A percentile compares a stretch with the other conserved stretches of the same genome.
Evolutionary conservation across 1,140 invertebrate species (phyloP).

Genomic region (Monochamus saltuarius): DNA sequence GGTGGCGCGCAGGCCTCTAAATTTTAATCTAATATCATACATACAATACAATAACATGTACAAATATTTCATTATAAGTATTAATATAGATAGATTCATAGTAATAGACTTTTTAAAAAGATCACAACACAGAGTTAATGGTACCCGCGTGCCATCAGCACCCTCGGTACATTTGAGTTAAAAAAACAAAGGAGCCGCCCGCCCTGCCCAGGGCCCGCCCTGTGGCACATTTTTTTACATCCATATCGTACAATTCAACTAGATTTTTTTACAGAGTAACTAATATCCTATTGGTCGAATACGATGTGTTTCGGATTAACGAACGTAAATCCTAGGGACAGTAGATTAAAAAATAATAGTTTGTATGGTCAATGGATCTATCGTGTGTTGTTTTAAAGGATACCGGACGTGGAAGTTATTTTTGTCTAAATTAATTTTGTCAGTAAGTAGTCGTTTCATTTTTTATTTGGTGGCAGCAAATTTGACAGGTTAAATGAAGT

Average conservation of each 20-base stretch:
- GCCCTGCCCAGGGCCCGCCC: constrained; percentile 24
- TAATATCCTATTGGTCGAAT: constrained; percentile 13
- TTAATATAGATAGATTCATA: constrained; percentile 54
- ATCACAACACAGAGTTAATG: constrained; percentile 54
- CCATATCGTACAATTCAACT: constrained; percentile 22
- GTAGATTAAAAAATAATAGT: neutral
- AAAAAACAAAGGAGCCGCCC: constrained; percentile 30
- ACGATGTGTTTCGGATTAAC: neutral
- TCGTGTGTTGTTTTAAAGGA: too few species aligned
- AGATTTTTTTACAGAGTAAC: constrained; percentile 2
- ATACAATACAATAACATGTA: constrained; percentile 52
- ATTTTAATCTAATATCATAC: constrained; percentile 43
- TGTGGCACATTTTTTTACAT: constrained; percentile 38
- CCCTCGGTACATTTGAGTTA: constrained; percentile 35
- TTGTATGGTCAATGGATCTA: too few species aligned
- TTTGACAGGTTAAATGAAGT: too few species aligned
- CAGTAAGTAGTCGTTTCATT: too few species aligned
- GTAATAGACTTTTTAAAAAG: constrained; percentile 54
- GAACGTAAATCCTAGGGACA: neutral
- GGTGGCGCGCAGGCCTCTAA: constrained; percentile 35
- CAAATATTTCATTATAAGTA: constrained; percentile 52
- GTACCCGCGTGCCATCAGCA: constrained; percentile 34
- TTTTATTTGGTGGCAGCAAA: too few species aligned
- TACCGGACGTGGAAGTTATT: too few species aligned
- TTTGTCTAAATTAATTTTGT: too few species aligned